These are phyloP conservation scores for Mixornis gularis DNA, from an alignment of 2,113 vertebrate genomes.

Conservation along the genomic window DNA sequence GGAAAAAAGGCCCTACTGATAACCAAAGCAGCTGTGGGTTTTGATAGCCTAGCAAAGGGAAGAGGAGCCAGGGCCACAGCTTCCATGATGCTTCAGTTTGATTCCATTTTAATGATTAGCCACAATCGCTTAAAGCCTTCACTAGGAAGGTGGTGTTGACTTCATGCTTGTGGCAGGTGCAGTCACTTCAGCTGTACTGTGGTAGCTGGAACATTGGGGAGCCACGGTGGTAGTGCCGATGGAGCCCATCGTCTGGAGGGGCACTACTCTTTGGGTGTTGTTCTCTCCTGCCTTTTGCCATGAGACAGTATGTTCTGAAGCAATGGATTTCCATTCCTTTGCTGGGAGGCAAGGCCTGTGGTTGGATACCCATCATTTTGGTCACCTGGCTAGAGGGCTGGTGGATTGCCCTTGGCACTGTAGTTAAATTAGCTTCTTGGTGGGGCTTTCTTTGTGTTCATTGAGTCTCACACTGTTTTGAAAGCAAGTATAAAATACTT, in stretches of 20 bases:
- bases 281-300: neutral
- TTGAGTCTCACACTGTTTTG: neutral
- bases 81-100: neutral
- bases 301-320: neutral
- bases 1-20: neutral
- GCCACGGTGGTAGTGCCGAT: neutral
- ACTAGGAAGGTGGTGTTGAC: neutral
- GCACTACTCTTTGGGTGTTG: accelerated
- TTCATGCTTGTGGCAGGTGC: neutral
- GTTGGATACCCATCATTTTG: neutral
- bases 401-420: neutral
- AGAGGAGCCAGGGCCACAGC: too few species aligned
- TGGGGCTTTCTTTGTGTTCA: neutral
- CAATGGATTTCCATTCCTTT: neutral
- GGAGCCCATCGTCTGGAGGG: neutral
- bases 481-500: neutral
- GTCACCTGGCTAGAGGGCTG: neutral
- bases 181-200: neutral
- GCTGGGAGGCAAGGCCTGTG: neutral
- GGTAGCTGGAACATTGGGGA: accelerated
- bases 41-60: neutral
- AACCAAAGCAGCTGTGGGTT: neutral
- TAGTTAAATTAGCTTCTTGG: neutral
- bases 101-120: neutral
- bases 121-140: neutral